Evolutionary conservation across 2,113 vertebrate species (phyloP).

Genomic region (Halcyon senegalensis): DNA sequence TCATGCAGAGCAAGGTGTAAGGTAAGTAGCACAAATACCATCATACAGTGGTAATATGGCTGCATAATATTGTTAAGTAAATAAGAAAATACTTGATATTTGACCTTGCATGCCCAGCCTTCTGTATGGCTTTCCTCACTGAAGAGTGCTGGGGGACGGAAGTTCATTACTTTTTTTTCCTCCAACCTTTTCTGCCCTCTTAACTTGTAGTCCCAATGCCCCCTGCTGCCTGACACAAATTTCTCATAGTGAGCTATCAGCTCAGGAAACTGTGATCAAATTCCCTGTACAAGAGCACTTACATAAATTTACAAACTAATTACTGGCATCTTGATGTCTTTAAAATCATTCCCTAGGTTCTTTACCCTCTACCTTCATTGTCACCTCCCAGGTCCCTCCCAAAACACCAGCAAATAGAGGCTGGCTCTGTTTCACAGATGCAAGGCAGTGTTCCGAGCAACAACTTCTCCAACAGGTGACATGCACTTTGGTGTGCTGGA

Average conservation of each 20-base stretch:
- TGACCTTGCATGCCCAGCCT: neutral
- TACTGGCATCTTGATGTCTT: neutral
- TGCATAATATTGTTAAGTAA: neutral
- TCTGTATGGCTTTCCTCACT: neutral
- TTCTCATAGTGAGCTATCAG: neutral
- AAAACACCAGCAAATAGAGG: neutral
- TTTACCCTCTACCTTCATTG: neutral
- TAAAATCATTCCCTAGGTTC: neutral
- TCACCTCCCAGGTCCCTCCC: neutral
- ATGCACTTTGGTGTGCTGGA: neutral
- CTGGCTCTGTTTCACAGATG: neutral
- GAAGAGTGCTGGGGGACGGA: neutral
- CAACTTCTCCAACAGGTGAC: neutral
- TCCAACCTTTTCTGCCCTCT: neutral
- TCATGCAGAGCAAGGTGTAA: neutral
- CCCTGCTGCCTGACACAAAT: neutral
- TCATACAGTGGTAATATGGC: neutral
- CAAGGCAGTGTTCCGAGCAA: neutral
- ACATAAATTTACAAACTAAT: neutral
- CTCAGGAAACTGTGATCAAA: neutral
- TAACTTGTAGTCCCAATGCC: neutral
- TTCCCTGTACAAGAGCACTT: neutral
- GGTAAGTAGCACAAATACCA: neutral
- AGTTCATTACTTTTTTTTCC: neutral
- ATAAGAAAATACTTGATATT: neutral